Conservation (phyloP, 2,888 invertebrate genomes). For the Hipparchia sbordonii region DNA sequence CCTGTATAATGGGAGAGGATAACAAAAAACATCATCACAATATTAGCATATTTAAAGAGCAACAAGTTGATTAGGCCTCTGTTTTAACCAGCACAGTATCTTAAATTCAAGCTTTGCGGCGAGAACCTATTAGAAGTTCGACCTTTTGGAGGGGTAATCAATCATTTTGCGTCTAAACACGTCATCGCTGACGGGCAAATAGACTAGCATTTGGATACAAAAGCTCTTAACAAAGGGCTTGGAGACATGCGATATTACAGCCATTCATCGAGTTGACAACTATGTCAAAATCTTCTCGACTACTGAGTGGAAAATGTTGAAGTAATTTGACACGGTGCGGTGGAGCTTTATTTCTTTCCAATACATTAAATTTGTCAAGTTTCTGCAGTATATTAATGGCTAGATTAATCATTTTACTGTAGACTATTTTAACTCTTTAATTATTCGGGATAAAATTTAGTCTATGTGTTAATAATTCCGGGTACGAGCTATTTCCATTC, state of each 20-base stretch:
- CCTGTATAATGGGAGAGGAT: no score
- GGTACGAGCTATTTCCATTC: no score
- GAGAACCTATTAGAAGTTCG: constrained; percentile 11
- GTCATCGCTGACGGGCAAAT: constrained; percentile 47
- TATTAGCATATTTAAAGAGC: background rate
- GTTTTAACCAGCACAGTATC: background rate
- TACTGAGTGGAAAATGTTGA: constrained; percentile 19
- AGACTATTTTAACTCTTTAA: no score
- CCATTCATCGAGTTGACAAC: constrained; percentile 54
- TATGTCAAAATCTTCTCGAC: constrained; percentile 52
- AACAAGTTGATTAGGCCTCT: background rate
- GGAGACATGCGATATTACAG: constrained; percentile 50
- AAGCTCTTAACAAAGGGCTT: constrained; percentile 51
- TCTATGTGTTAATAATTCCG: no score
- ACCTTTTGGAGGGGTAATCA: constrained; percentile 52
- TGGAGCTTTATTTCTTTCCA: constrained; percentile 6
- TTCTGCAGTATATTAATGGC: background rate
- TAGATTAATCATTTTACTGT: background rate
- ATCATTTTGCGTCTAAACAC: constrained; percentile 61
- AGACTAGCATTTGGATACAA: constrained; percentile 49
- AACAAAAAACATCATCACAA: background rate
- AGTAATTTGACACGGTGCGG: constrained; percentile 26
- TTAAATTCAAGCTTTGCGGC: background rate
- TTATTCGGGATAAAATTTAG: no score
- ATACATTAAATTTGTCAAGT: background rate